Base-by-base conservation (phyloP, 2,113 vertebrate species). In the Dascyllus trimaculatus region DNA sequence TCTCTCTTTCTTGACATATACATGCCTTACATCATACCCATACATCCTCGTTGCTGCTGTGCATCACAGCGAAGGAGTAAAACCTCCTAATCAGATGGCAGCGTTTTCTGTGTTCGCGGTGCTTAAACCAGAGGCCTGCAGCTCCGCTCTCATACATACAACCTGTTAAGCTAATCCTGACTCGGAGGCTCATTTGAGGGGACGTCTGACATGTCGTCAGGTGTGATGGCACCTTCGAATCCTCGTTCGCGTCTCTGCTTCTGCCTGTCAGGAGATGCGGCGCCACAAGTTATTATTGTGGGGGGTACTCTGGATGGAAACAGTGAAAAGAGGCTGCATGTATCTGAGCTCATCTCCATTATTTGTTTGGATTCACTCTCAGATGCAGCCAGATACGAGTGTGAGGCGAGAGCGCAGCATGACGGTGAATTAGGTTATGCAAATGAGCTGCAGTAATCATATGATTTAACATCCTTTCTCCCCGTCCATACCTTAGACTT, bases 381-480 rank as follows among this genome's bases (percentile, higher is more conserved):
- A 67, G 79, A 71, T 66, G 75, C 45, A 60, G 69, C 43, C 75
- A 48, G 62, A 83, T 77, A 46, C 26, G 76, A 68, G 56, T 57
- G 62, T 38, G 66, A 78, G 51, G 70, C 81, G 61, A 79, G 69
- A 35, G 78, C 74, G 71, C 85, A 49, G 74, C 75, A 54, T 57
- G 75, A 74, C 6, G 52, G 66, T 62, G 71, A 84, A 86, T 88
- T 79, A 32, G 64, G 75, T 87, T 85, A 89, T 91, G 89, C 85
- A 92, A 91, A 93, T 93, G 80, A 83, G 63, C 32, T 78, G 45
- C 38, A 70, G 79, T 88, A 89, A 90, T 91, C 86, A 92, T 89
- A 85, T 74, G 85, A 86, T 90, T 90, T 85, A 88, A 87, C 77
- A 60, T 71, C 59, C 81, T 67, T 14, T 77, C 75, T 81, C 46